phyloP scores from a whole-genome alignment of 2,888 invertebrate genomes.

The Eristalis intricaria region DNA sequence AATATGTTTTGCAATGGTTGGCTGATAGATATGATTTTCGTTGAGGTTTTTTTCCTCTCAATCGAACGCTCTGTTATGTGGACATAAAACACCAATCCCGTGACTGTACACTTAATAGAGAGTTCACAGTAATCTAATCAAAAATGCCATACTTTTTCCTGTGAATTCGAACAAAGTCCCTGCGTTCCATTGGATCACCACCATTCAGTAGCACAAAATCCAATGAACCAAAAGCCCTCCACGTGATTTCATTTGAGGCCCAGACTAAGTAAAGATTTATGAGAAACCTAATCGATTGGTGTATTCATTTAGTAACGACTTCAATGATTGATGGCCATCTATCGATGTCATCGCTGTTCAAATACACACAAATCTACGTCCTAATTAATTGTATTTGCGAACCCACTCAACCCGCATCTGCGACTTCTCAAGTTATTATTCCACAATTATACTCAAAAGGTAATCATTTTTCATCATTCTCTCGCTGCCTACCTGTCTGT shows the following conservation, averaged over 20 bases:
- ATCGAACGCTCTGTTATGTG: no score
- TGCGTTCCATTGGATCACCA: neutral
- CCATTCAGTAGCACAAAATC: neutral
- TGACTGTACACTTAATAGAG: no score
- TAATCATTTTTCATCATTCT: conserved; percentile 6
- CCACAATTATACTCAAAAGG: conserved; percentile 15
- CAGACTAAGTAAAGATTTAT: neutral
- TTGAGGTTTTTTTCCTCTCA: no score
- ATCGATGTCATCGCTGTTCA: neutral
- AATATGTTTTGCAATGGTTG: no score
- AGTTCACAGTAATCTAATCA: no score
- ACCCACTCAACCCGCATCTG: neutral
- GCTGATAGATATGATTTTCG: no score
- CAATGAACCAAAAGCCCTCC: neutral
- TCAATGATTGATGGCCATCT: neutral
- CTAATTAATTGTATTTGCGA: conserved; percentile 1
- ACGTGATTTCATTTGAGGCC: neutral
- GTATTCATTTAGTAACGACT: neutral
- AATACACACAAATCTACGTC: neutral
- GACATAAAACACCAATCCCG: no score
- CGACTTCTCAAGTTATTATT: neutral
- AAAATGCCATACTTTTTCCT: no score
- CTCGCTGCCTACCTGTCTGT: neutral
- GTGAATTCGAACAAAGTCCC: no score
- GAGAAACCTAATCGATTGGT: neutral